Percentiles rank a stretch among this genome's conserved stretches.
phyloP scores from a whole-genome alignment of 2,888 invertebrate genomes.

The Platycheirus albimanus region DNA sequence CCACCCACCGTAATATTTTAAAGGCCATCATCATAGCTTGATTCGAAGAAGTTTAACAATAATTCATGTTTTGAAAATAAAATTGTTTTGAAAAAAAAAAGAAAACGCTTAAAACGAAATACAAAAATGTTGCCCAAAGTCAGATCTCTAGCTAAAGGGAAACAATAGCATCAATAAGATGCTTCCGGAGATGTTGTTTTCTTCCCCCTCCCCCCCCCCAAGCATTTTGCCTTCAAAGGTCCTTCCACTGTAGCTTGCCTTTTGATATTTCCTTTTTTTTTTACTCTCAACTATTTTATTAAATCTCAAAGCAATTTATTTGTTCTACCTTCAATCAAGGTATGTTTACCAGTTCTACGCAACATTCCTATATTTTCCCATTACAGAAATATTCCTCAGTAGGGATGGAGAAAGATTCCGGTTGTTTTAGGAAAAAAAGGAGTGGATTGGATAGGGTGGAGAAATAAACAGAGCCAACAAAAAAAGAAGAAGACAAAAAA shows the following conservation, averaged over 20 bases:
- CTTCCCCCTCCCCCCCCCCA: too few species aligned
- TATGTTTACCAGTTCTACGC: conserved; percentile 37
- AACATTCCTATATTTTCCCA: conserved; percentile 9
- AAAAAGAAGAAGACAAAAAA: conserved; percentile 22
- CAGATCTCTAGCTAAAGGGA: too few species aligned
- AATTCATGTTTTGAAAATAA: too few species aligned
- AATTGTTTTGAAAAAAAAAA: too few species aligned
- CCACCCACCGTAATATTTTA: too few species aligned
- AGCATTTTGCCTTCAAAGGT: too few species aligned
- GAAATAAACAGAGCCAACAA: conserved; percentile 30
- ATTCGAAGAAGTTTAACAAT: too few species aligned
- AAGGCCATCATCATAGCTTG: too few species aligned
- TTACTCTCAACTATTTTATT: conserved; percentile 44
- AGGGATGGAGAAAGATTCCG: conserved; percentile 15
- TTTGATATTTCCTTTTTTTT: conserved; percentile 15
- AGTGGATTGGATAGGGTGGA: not conserved
- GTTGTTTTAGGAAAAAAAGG: not conserved
- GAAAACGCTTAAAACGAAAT: too few species aligned
- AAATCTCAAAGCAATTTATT: conserved; percentile 65
- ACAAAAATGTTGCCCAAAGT: too few species aligned
- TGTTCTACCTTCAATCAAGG: conserved; percentile 51
- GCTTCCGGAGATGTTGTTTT: conserved; percentile 8
- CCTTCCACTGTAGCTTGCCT: not conserved
- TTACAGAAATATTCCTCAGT: conserved; percentile 28
- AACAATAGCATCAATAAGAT: not conserved